Evolutionary conservation across 2,797 vertebrate genomes (phyloP).

Genomic region (Acanthopagrus latus): DNA sequence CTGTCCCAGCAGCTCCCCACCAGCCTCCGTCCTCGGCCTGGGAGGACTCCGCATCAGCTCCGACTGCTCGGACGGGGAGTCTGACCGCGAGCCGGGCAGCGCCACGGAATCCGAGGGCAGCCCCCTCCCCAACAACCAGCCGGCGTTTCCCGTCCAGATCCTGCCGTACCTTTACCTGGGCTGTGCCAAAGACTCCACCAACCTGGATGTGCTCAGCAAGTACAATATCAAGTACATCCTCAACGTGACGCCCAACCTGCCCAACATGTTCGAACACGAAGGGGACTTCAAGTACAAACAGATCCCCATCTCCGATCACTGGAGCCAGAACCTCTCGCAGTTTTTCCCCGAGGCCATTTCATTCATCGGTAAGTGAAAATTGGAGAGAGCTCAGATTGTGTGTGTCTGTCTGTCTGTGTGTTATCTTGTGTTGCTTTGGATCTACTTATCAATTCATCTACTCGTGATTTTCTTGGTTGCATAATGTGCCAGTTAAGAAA

Average conservation of each 20-base stretch:
- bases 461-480: background rate
- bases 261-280: constrained; percentile 98
- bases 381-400: background rate
- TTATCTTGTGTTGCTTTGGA: background rate
- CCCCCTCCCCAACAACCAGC: constrained; percentile 93
- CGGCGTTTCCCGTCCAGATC: constrained; percentile 98
- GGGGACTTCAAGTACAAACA: constrained; percentile 99
- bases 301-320: constrained; percentile 99
- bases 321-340: constrained; percentile 99
- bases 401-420: background rate
- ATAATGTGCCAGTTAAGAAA: background rate
- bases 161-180: constrained; percentile 97
- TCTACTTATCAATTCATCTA: background rate
- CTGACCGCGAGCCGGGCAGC: constrained; percentile 95
- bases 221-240: constrained; percentile 99
- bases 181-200: constrained; percentile 98
- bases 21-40: constrained; percentile 92
- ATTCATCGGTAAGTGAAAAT: constrained; percentile 93
- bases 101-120: constrained; percentile 97
- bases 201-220: constrained; percentile 95
- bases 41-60: constrained; percentile 97
- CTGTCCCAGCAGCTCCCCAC: constrained; percentile 93
- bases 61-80: constrained; percentile 96
- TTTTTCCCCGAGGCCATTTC: constrained; percentile 99
- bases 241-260: constrained; percentile 98